Evolutionary conservation across 2,888 invertebrate genomes (phyloP).

Genomic region (Drosophila pseudotalamancana): DNA sequence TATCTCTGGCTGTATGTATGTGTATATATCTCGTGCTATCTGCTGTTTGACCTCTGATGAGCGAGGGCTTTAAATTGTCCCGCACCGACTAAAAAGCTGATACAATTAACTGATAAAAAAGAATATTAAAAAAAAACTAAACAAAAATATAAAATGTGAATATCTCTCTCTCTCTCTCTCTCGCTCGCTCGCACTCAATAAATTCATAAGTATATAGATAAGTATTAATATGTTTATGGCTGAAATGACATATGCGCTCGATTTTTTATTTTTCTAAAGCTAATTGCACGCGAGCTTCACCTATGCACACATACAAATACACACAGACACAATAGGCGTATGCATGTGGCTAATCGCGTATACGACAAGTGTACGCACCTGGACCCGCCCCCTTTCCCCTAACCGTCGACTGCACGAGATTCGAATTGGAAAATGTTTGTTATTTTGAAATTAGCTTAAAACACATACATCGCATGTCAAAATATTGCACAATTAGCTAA

Average conservation of each 20-base stretch:
- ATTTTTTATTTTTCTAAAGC: constrained; percentile 40
- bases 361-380: constrained; percentile 25
- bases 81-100: constrained; percentile 55
- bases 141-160: background rate
- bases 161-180: constrained; percentile 8
- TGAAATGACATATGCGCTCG: constrained; percentile 52
- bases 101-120: constrained; percentile 62
- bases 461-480: constrained; percentile 60
- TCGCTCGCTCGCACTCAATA: background rate
- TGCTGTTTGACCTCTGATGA: constrained; percentile 51
- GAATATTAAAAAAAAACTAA: background rate
- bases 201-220: constrained; percentile 29
- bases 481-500: constrained; percentile 67
- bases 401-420: constrained; percentile 52
- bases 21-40: constrained; percentile 19
- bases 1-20: constrained; percentile 18
- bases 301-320: constrained; percentile 5
- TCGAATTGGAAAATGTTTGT: constrained; percentile 43
- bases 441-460: constrained; percentile 32
- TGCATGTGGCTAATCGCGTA: constrained; percentile 20
- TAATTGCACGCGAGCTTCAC: constrained; percentile 66
- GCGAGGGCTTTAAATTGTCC: constrained; percentile 52
- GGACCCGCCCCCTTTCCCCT: background rate
- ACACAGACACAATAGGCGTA: constrained; percentile 1
- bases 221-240: constrained; percentile 45